Base-by-base conservation (phyloP, 2,888 invertebrate species). In the Carcina quercana region DNA sequence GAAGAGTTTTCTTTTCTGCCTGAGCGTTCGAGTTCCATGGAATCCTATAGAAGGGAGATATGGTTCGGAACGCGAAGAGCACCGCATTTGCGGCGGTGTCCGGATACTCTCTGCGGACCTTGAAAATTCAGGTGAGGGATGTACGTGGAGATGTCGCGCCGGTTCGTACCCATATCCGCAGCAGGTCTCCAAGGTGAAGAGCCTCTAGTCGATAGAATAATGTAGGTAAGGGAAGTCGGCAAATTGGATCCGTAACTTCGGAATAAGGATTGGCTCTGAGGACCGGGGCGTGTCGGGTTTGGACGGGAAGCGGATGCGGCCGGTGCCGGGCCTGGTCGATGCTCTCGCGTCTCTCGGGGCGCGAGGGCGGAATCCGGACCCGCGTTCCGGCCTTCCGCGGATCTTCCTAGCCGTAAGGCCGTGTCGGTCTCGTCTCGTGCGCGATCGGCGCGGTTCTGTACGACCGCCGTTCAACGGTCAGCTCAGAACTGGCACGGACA, bases 201-300 rank as follows among this genome's bases (percentile, higher is more conserved):
- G 86, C 86, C 87, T 88, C 86, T 87, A 85, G 87, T 87, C 86
- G 55, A 58, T 59, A 60, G 59, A 87, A 78, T 84, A 88, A 89
- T 86, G 87, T 87, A 86, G 86, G 83, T 86, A 87, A 87, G 86
- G 86, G 86, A 88, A 87, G 86, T 87, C 86, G 86, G 86, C 87
- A 89, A 89, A 86, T 80, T 86, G 73, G 87, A 88, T 85, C 83
- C 79, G 83, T 83, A 84, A 85, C 84, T 83, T 88, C 86, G 87
- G 88, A 84, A 88, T 75, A 89, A 88, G 87, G 88, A 89, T 89
- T 89, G 88, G 88, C 88, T 89, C 88, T 89, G 87, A 88, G 87
- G 87, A 84, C 85, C 80, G 86, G 85, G 88, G 75, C 73, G 76
- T 58, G 78, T 80, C 76, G 85, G 84, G 86, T 85, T 84, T 76